These are phyloP conservation scores for Falcunculus frontatus DNA, from an alignment of 2,113 vertebrate genomes.

Conservation along the genomic window DNA sequence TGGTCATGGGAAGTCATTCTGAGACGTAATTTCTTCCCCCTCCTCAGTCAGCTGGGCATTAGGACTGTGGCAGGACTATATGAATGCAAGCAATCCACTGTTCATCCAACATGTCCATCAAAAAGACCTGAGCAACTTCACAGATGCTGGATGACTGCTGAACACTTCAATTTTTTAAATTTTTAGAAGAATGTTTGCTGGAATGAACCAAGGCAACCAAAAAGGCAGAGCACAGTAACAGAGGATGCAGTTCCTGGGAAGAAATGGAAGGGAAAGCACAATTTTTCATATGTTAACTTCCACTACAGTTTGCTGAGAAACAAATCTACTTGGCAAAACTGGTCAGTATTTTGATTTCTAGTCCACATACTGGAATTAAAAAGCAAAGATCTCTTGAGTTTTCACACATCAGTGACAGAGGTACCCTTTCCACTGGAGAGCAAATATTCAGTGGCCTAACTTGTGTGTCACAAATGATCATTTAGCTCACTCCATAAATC, in stretches of 20 bases:
- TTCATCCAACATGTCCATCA: neutral
- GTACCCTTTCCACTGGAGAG: neutral
- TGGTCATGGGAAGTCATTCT: neutral
- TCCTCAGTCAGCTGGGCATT: neutral
- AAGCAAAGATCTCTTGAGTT: neutral
- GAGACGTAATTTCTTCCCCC: neutral
- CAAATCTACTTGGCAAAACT: neutral
- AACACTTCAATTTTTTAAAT: neutral
- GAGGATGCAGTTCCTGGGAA: neutral
- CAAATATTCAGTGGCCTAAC: neutral
- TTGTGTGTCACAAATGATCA: neutral
- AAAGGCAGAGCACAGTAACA: neutral
- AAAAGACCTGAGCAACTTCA: neutral
- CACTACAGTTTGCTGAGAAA: neutral
- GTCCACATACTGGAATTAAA: neutral
- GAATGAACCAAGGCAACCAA: neutral
- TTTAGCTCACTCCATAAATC: neutral
- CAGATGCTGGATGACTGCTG: neutral
- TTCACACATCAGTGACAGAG: neutral
- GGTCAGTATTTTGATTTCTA: neutral
- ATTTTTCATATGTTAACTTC: neutral
- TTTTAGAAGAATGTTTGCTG: neutral
- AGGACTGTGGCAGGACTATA: neutral
- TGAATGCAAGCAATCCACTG: neutral
- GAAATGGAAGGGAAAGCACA: neutral